phyloP scores from a whole-genome alignment of 2,113 vertebrate species.

The Phoxinus phoxinus region DNA sequence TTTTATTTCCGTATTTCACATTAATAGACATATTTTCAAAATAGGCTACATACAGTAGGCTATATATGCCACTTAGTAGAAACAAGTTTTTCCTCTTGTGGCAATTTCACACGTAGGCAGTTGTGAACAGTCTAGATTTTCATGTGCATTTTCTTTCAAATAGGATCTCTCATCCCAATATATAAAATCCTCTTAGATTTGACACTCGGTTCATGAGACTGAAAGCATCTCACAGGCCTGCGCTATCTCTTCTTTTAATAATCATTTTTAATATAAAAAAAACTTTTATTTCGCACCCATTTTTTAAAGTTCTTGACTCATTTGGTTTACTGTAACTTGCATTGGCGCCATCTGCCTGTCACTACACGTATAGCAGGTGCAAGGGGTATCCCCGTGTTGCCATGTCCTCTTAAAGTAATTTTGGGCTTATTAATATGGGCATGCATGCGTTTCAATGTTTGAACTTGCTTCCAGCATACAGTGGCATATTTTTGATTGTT shows the following conservation, averaged over 20 bases:
- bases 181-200: background rate
- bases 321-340: slow-evolving; percentile 14
- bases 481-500: background rate
- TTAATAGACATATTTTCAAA: background rate
- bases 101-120: background rate
- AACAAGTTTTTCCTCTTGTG: background rate
- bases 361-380: too few species aligned
- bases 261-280: background rate
- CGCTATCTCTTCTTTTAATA: background rate
- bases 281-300: too few species aligned
- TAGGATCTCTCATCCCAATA: background rate
- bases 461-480: background rate
- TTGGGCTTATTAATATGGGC: background rate
- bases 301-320: background rate
- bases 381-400: background rate
- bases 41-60: background rate
- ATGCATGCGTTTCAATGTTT: background rate
- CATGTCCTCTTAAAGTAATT: background rate
- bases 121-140: background rate
- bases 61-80: background rate
- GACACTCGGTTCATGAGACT: background rate
- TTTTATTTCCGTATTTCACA: background rate
- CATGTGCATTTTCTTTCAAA: background rate
- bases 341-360: slow-evolving; percentile 44
- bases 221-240: background rate